Evolutionary conservation across 2,113 vertebrate genomes (phyloP).

Genomic region (Prionailurus viverrinus): DNA sequence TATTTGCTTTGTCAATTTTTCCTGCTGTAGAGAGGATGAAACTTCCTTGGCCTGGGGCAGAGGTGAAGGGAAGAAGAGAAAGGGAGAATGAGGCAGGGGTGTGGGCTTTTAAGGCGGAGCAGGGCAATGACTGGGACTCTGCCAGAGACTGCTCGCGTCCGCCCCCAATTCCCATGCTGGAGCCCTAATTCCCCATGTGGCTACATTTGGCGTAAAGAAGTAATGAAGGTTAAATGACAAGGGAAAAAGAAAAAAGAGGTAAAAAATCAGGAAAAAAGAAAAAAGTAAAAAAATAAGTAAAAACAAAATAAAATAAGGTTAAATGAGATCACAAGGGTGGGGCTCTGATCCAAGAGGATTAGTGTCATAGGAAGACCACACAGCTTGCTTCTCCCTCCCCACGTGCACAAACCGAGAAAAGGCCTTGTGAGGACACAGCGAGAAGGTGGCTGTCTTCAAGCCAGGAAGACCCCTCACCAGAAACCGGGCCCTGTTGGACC

Average conservation of each 20-base stretch:
- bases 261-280: neutral
- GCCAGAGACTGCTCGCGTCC: neutral
- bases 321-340: neutral
- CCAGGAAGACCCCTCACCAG: neutral
- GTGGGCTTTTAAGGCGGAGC: neutral
- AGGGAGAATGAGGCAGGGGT: neutral
- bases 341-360: neutral
- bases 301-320: neutral
- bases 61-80: neutral
- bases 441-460: neutral
- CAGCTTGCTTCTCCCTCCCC: neutral
- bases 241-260: neutral
- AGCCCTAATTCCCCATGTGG: neutral
- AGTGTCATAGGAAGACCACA: neutral
- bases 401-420: neutral
- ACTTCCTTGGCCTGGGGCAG: neutral
- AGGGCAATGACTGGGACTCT: neutral
- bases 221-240: neutral
- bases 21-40: neutral
- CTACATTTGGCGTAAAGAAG: neutral
- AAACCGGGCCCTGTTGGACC: neutral
- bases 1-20: neutral
- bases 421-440: neutral
- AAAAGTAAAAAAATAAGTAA: neutral
- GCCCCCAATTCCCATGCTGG: neutral